These are phyloP conservation scores for Hybognathus amarus DNA, from an alignment of 2,797 vertebrate genomes.

Conservation along the genomic window DNA sequence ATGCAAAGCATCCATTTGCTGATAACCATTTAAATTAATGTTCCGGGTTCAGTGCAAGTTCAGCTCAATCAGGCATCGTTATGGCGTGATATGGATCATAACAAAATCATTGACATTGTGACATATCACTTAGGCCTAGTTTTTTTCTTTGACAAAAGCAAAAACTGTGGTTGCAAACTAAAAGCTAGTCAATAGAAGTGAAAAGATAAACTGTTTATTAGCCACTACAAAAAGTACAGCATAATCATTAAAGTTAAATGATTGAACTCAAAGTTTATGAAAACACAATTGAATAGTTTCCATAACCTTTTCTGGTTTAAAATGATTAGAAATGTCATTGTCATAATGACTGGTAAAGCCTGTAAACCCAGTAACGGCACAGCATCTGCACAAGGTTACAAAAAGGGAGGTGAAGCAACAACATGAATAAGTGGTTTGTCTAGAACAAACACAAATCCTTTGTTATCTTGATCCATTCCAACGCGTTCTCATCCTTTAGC, in stretches of 20 bases:
- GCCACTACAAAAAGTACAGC: not conserved
- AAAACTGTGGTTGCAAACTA: not conserved
- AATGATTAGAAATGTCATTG: not conserved
- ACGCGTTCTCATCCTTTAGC: too few species aligned
- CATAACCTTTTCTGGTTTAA: not conserved
- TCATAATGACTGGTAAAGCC: not conserved
- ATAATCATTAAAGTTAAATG: not conserved
- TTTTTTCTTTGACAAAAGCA: not conserved
- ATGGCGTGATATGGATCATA: not conserved
- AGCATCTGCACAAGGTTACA: not conserved
- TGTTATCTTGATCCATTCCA: too few species aligned
- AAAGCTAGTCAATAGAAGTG: not conserved
- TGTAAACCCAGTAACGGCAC: not conserved
- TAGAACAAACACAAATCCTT: not conserved
- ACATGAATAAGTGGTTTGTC: not conserved
- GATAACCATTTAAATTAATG: not conserved
- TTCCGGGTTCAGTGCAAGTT: not conserved
- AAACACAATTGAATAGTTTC: not conserved
- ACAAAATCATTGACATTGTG: not conserved
- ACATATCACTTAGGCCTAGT: too few species aligned
- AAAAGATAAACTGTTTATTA: not conserved
- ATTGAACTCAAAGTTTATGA: not conserved
- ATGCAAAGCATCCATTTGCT: conserved; percentile 5
- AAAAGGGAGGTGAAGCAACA: not conserved
- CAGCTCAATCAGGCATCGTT: not conserved